Percentiles rank a stretch among this genome's conserved stretches.
Conservation (phyloP, 1,140 invertebrate species). For the Aphelinus atriplicis region DNA sequence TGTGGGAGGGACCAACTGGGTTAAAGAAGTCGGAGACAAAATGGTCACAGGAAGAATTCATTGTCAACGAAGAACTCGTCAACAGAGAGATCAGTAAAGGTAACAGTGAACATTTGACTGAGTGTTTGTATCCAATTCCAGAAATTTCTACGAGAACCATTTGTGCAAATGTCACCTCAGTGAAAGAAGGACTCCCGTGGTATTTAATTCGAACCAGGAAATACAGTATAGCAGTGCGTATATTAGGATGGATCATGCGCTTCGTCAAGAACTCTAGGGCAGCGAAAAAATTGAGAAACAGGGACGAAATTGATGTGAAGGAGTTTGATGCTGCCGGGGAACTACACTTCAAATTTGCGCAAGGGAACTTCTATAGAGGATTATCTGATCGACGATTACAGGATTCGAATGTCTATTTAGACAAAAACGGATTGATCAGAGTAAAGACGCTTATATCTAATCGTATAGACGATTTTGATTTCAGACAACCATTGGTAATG, state of each 20-base stretch:
- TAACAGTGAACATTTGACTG: neutral
- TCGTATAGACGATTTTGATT: slow-evolving; percentile 8
- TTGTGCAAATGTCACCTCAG: too few relatives aligned
- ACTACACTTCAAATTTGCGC: neutral
- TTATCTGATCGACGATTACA: neutral
- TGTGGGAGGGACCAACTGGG: slow-evolving; percentile 43
- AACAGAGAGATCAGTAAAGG: neutral
- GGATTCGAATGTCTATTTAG: neutral
- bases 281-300: too few relatives aligned
- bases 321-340: slow-evolving; percentile 5
- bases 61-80: neutral
- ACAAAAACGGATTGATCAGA: neutral
- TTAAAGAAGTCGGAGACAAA: neutral
- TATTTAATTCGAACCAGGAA: neutral
- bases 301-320: too few relatives aligned
- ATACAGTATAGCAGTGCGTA: neutral
- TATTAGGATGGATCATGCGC: neutral
- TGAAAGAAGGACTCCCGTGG: neutral
- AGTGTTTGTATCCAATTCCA: too few relatives aligned
- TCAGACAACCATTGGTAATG: slow-evolving; percentile 38
- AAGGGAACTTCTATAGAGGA: neutral
- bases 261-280: neutral
- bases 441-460: neutral
- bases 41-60: neutral
- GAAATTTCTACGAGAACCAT: too few relatives aligned